Base-by-base conservation (phyloP, 2,113 vertebrate species). In the Polypterus senegalus region DNA sequence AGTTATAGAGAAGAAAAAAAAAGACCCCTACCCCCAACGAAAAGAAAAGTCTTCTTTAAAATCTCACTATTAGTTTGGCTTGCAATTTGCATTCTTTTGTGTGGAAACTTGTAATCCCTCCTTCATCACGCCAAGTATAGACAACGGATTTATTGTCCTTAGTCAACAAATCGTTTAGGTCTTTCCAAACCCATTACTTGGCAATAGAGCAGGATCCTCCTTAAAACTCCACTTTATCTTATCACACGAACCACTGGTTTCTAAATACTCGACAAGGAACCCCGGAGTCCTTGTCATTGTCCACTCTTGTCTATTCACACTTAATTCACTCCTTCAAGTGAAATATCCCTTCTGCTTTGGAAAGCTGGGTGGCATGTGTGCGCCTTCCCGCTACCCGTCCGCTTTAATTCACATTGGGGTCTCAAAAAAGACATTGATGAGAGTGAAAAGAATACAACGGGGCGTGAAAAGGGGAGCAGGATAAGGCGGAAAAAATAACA, bases 91-190 rank as follows among this genome's bases (percentile, higher is more conserved):
- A 86, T 85, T 87, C 83, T 81, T 86, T 87, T 86, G 81, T 87
- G 78, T 74, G 77, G 81, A 81, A 82, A 84, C 82, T 83, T 87
- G 86, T 86, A 86, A 87, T 85, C 85, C 82, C 75, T 71, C 75
- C 76, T 79, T 80, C 81, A 79, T 80, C 81, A 84, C 79, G 81
- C 83, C 81, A 84, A 86, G 83, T 76, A 70, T 69, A 83, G 81
- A 83, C 86, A 82, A 86, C 82, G 86, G 82, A 87, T 91, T 90
- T 90, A 91, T 92, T 92, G 87, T 91, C 79, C 81, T 27, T 82
- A 83, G 89, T 91, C 89, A 92, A 83, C 85, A 89, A 86, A 89
- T 88, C 86, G 82, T 88, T 92, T 88, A 88, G 86, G 78, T 91
- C 88, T 86, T 92, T 87, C 86, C 85, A 87, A 85, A 81, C 83